These are phyloP conservation scores for Sarcophaga peregrina DNA, from an alignment of 1,140 invertebrate species.

Conservation along the genomic window DNA sequence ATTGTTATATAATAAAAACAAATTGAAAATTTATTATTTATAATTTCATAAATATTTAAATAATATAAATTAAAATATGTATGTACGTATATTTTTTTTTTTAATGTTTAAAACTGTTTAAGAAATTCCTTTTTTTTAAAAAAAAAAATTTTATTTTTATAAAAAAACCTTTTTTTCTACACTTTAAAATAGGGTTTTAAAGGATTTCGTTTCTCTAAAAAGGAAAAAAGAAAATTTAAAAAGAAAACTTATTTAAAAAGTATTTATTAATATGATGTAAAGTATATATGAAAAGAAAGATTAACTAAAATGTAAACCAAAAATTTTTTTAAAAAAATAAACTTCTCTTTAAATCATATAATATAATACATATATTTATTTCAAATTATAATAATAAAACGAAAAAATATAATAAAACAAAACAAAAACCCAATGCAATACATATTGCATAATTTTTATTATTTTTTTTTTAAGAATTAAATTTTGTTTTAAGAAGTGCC, in stretches of 20 bases:
- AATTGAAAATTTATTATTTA: background rate
- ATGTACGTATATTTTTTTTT: too few relatives aligned
- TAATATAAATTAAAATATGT: background rate
- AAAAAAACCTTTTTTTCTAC: background rate
- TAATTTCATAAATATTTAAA: background rate
- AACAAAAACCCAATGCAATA: too few relatives aligned
- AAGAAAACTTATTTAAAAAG: background rate
- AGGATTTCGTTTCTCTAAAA: background rate
- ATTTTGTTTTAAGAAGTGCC: too few relatives aligned
- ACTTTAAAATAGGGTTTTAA: background rate
- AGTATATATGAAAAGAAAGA: background rate
- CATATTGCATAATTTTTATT: too few relatives aligned
- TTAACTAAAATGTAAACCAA: conserved; percentile 20
- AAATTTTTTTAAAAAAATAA: background rate
- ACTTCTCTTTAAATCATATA: background rate
- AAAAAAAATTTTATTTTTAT: background rate
- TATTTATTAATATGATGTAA: conserved; percentile 20
- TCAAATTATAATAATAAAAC: background rate
- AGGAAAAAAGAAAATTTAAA: background rate
- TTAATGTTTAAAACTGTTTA: background rate
- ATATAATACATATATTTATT: conserved; percentile 10
- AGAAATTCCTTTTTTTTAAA: background rate
- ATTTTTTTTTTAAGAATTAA: too few relatives aligned
- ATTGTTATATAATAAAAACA: background rate
- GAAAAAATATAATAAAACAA: background rate